Conservation (phyloP, 1,140 invertebrate species). For the Procambarus virginalis region DNA sequence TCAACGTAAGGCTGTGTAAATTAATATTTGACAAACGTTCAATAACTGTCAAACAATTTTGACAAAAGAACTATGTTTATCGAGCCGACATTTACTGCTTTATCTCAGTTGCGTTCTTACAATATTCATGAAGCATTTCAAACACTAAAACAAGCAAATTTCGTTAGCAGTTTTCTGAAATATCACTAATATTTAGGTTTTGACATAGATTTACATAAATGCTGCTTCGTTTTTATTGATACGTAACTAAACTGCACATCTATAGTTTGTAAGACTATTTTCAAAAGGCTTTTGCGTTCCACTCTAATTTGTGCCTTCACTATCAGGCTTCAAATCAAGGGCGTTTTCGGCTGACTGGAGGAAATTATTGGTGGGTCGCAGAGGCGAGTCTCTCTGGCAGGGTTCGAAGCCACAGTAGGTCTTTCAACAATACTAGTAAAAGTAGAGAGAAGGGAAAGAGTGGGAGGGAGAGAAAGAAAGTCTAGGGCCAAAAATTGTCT, state of each 20-base stretch:
- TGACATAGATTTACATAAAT: too few species aligned
- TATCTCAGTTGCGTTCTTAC: too few species aligned
- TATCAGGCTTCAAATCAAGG: conserved; percentile 33
- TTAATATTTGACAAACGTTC: neutral
- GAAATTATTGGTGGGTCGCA: conserved; percentile 27
- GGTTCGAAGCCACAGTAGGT: conserved; percentile 14
- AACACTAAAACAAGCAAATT: too few species aligned
- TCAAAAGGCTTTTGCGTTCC: conserved; percentile 12
- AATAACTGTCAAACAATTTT: neutral
- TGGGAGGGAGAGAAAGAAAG: neutral
- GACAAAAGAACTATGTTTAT: too few species aligned
- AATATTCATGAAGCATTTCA: too few species aligned
- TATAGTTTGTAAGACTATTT: neutral
- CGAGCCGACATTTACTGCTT: too few species aligned
- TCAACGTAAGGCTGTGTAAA: neutral
- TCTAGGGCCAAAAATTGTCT: too few species aligned
- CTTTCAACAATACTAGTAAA: conserved; percentile 9
- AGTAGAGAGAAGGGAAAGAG: neutral
- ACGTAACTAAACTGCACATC: neutral
- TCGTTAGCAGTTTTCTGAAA: too few species aligned
- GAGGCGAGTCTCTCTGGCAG: conserved; percentile 4
- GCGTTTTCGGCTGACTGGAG: conserved; percentile 13
- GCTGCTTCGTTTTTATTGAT: too few species aligned
- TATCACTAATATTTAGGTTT: too few species aligned
- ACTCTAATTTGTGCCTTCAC: conserved; percentile 19